Base-by-base conservation (phyloP, 2,888 invertebrate genomes). In the Drosophila anomalipes region DNA sequence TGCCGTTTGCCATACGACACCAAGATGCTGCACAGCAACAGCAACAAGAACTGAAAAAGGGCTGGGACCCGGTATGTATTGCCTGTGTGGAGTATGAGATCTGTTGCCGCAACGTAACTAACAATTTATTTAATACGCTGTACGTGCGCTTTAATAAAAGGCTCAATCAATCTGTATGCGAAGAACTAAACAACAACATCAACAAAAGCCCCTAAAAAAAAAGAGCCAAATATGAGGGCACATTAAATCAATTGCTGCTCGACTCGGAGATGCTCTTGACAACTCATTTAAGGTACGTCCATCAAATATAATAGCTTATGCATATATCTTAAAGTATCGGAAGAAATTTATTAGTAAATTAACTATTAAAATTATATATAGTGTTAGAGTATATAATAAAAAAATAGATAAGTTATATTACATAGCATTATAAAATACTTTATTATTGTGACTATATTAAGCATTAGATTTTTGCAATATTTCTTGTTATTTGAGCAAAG, bases 101-200 rank as follows among this genome's bases (percentile, higher is more conserved):
- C 70, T 69, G 73, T 61, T 75, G 76, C 86, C 71, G 77, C 70
- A 79, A 91, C 91, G 91, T 92, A 92, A 91, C 89, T 92, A 91
- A 92, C 91, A 92, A 92, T 92, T 92, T 92, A 91, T 92, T 92
- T 92, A 92, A 92, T 92, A 91, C 83, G 90, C 83, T 83, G 84
- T 91, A 92, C 92, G 92, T 92, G 92, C 91, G 90, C 85, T 83
- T 91, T 89, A 90, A 88, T 90, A 90, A 83, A 91, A 82, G 81
- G 88, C 88, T 89, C 85, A 86, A 91, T 87, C 91, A 89, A 87
- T 87, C 86, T 91, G 91, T 57, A 73, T 41, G 72, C 74, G 61
- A 72, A 73, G 72, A 88, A 65, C 89, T 71, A 63, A 79, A 63
- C 62, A 73, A 44, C 78, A 56, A 22, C 56, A 44, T 35, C 62